These are phyloP conservation scores for Chlamydotis undulata DNA, from an alignment of 2,113 vertebrate genomes.

Conservation along the genomic window DNA sequence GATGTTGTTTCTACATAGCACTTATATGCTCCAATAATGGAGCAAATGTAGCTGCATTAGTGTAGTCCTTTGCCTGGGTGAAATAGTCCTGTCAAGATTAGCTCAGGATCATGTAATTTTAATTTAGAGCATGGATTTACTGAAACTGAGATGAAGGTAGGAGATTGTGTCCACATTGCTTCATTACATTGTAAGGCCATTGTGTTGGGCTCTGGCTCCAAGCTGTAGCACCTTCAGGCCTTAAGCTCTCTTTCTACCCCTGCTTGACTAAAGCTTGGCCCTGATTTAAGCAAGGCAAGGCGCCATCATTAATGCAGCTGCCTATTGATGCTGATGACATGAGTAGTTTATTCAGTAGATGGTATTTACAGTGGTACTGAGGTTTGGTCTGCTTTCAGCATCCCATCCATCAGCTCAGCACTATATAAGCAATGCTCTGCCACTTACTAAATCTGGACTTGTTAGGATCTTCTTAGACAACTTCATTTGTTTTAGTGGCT, in stretches of 20 bases:
- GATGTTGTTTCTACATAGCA: not conserved
- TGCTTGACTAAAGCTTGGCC: not conserved
- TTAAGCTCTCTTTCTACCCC: not conserved
- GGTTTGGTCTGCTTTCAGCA: not conserved
- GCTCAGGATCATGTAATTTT: not conserved
- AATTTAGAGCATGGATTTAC: not conserved
- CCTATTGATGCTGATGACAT: not conserved
- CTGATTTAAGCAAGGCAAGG: not conserved
- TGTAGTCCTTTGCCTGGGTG: not conserved
- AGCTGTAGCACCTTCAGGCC: not conserved
- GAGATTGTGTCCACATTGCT: not conserved
- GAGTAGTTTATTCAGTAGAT: not conserved
- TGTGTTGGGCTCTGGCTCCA: not conserved
- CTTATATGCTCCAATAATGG: not conserved
- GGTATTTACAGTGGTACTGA: not conserved
- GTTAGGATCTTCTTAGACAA: not conserved
- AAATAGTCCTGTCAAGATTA: not conserved
- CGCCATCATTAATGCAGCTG: not conserved
- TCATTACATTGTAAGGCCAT: not conserved
- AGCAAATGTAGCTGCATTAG: not conserved
- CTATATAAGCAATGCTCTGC: not conserved
- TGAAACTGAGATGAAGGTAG: not conserved
- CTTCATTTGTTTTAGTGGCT: not conserved
- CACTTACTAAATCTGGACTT: slow-evolving; percentile 7
- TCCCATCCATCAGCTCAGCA: slow-evolving; percentile 5